Base-by-base conservation (phyloP, 2,113 vertebrate genomes). In the Sander lucioperca region DNA sequence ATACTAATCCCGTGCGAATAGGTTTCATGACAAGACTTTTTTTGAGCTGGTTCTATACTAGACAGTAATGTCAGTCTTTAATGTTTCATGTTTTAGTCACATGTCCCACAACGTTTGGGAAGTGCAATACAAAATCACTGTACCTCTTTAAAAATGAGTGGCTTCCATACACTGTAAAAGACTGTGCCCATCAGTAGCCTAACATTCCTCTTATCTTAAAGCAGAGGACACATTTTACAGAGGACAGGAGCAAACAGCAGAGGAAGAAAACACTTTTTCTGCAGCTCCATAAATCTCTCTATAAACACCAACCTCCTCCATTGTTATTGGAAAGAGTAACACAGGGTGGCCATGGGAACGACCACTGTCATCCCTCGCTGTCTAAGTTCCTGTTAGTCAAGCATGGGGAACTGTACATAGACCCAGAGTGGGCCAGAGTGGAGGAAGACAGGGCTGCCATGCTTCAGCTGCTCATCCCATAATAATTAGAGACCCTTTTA, bases 321-420 rank as follows among this genome's bases (percentile, higher is more conserved):
- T 91, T 93, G 92, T 91, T 92, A 65, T 86, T 85, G 84, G 82
- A 91, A 92, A 89, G 82, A 88, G 80, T 85, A 87, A 87, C 88
- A 88, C 12, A 4, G 45, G 77, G 84, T 93, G 15, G 39, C 89
- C 90, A 92, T 92, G 89, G 93, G 9, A 90, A 92, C 77, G 0
- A 65, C 72, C 66, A 51, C 74, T 67, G 79, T 81, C 82, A 79
- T 79, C 33, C 67, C 59, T 33, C 14, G 0, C 68, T 18, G 66
- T 73, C 68, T 54, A 33, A 45, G 65, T 79, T 65, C 23, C 51
- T 76, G 65, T 74, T 79, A 84, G 84, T 73, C 79, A 87, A 84
- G 83, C 58, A 21, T 78, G 66, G 72, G 76, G 89, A 84, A 64
- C 30, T 81, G 72, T 80, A 85, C 79, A 80, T 73, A 59, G 74